Base-by-base conservation (phyloP, 2,888 invertebrate species). In the Tholera decimalis region DNA sequence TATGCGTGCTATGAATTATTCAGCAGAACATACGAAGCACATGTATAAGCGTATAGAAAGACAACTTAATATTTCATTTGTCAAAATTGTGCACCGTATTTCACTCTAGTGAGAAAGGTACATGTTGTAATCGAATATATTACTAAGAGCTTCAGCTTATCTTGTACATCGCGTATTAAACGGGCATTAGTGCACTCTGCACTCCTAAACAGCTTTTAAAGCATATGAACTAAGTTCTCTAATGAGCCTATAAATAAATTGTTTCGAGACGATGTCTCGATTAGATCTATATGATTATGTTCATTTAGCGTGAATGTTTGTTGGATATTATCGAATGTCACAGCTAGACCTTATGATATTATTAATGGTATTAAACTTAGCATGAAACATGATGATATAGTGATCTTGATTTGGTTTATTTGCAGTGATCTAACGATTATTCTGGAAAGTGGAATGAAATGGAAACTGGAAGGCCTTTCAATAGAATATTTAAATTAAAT, bases 1-100 rank as follows among this genome's bases (percentile, higher is more conserved):
- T 86, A 84, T 82, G 79, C 83, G 80, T 83, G 83, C 69, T 57
- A 79, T 87, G 88, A 88, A 90, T 90, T 84, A 91, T 91, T 91
- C 85, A 88, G 70, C 44, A 75, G 79, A 66, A 75, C n/a, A n/a
- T 67, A 74, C 63, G 58, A 72, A 71, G 54, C 73, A 77, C 62
- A 62, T 79, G 74, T 73, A 73, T 62, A 54, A 55, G 56, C 69
- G 60, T 65, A 71, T 55, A 74, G 50, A 66, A n/a, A 63, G 70
- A 70, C 59, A 73, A 69, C 63, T 73, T 79, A 84, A 78, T 79
- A 83, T 75, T 77, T 57, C 37, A 83, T 82, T 80, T 81, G 64
- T 80, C 72, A 75, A 66, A 70, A 71, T 58, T 39, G 41, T 66
- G 54, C 55, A 44, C 37, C 46, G 54, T 56, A 63, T 49, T 67